phyloP scores from a whole-genome alignment of 1,140 invertebrate species.

The Notospermus geniculatus region DNA sequence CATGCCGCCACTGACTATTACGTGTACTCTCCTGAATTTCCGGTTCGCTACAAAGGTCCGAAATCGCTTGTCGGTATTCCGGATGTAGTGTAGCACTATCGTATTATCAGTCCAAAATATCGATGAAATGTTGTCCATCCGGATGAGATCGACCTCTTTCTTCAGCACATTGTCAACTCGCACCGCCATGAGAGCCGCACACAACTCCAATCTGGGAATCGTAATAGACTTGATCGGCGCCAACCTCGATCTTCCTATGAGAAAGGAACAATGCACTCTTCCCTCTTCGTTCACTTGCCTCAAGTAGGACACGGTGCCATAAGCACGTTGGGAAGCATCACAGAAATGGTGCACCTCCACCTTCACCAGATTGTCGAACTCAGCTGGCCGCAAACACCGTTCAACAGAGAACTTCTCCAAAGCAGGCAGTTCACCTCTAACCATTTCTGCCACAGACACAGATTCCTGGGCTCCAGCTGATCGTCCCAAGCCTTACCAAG shows the following conservation, averaged over 20 bases:
- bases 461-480: background rate
- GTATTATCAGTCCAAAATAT: too few relatives aligned
- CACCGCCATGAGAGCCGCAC: slow-evolving; percentile 13
- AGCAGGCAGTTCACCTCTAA: slow-evolving; percentile 5
- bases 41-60: too few relatives aligned
- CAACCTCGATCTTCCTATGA: slow-evolving; percentile 17
- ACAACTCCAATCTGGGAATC: slow-evolving; percentile 21
- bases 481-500: slow-evolving; percentile 19
- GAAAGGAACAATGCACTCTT: slow-evolving; percentile 11
- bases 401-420: background rate
- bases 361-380: background rate
- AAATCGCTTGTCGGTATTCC: too few relatives aligned
- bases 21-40: too few relatives aligned
- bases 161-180: too few relatives aligned
- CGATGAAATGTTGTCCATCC: too few relatives aligned
- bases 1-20: too few relatives aligned
- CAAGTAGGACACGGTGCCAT: slow-evolving; percentile 14
- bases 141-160: too few relatives aligned
- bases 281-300: slow-evolving; percentile 1
- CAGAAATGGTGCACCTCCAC: slow-evolving; percentile 15
- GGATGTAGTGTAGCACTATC: too few relatives aligned
- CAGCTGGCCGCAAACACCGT: slow-evolving; percentile 10
- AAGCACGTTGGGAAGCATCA: slow-evolving; percentile 15
- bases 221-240: slow-evolving; percentile 12
- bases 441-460: slow-evolving; percentile 10